Evolutionary conservation across 2,888 invertebrate species (phyloP).

Genomic region (Agonopterix subpropinquella): DNA sequence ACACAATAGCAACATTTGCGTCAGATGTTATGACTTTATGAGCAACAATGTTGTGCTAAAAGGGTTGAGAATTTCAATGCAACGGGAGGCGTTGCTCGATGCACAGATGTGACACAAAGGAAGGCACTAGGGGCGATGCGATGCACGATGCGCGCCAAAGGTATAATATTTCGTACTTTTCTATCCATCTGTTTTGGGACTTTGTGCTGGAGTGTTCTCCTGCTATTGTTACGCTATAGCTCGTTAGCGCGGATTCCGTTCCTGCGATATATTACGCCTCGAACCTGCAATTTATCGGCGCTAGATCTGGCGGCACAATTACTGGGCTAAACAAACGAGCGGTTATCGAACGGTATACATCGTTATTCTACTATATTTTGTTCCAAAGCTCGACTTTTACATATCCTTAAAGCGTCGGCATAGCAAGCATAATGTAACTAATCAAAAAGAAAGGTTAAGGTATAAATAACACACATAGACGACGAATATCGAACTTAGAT

Average conservation of each 20-base stretch:
- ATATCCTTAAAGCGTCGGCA: too few relatives aligned
- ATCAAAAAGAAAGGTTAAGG: too few relatives aligned
- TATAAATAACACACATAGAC: too few relatives aligned
- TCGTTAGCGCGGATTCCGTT: slow-evolving; percentile 34
- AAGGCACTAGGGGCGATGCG: slow-evolving; percentile 22
- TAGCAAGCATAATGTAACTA: too few relatives aligned
- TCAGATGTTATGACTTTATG: slow-evolving; percentile 24
- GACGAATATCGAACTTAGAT: too few relatives aligned
- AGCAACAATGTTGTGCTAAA: slow-evolving; percentile 31
- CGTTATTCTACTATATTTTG: slow-evolving; percentile 22
- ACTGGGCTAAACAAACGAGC: slow-evolving; percentile 44
- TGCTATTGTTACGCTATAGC: slow-evolving; percentile 29
- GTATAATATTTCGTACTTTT: slow-evolving; percentile 23
- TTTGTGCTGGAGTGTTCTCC: slow-evolving; percentile 20
- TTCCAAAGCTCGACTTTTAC: neutral
- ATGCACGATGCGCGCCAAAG: slow-evolving; percentile 15
- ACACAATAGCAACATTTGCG: slow-evolving; percentile 9
- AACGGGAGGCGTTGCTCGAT: slow-evolving; percentile 35
- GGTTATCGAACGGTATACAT: slow-evolving; percentile 33
- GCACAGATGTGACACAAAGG: slow-evolving; percentile 52
- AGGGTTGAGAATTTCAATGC: slow-evolving; percentile 43
- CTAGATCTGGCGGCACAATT: slow-evolving; percentile 44
- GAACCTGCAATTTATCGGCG: slow-evolving; percentile 49
- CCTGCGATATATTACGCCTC: slow-evolving; percentile 39
- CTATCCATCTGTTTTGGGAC: slow-evolving; percentile 28